Evolutionary conservation across 2,888 invertebrate species (phyloP), one percentile per base, ranked within the genome.

Genomic region (Conomelus anceps): DNA sequence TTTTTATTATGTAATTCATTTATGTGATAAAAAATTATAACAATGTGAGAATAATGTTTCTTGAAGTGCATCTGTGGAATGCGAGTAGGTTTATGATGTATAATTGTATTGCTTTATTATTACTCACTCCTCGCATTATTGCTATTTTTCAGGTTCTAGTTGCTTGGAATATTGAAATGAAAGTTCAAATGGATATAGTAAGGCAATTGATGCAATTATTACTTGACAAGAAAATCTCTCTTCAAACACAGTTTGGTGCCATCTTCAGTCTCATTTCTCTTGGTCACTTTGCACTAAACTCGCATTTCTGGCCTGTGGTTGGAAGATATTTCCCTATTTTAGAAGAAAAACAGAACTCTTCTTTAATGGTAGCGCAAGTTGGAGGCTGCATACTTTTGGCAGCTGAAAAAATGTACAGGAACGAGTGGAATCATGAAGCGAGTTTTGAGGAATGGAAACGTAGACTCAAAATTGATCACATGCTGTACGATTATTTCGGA

Each of bases 181-280:
- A 90, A 87, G 91, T 91, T 88, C 91, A 91, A 88, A 90, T 91
- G 84, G 91, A 91, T 88, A 91, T 91, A 29, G 91, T 91, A 22
- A 88, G 91, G n/a, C 90, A 90, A 22, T 84, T 91, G 34, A 88
- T 91, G 23, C 91, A 91, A 84, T 89, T 90, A 24, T 88, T 91
- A 29, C 88, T 91, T 9, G 91, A 91, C 88, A 87, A 87, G 86
- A 89, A 87, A 84, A 89, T 90, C 85, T 91, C 91, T 17, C 90
- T 91, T 22, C 91, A 91, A 84, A 91, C 91, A 0, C 91, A 91
- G 86, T 91, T 91, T 88, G 91, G 91, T 41, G 91, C 91, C 13
- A 90, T 91, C 24, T 90, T 90, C 17, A 90, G 91, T n/a, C 89
- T 91, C 17, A 90, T 90, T 22, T 90, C 91, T 23, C 89, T 91